These are phyloP conservation scores for Grammomys surdaster DNA, from an alignment of 2,113 vertebrate genomes.

Conservation along the genomic window DNA sequence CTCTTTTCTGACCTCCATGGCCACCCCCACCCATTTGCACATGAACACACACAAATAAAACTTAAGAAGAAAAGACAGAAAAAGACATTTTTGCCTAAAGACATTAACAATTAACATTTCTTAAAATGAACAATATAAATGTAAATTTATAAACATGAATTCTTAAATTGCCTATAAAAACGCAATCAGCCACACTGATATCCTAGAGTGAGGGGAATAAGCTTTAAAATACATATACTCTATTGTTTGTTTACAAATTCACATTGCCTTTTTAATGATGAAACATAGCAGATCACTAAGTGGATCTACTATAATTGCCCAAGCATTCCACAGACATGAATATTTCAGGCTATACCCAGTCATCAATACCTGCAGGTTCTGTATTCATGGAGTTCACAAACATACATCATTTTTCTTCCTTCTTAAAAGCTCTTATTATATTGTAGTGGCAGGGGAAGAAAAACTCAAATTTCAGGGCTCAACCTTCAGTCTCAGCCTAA, in stretches of 20 bases:
- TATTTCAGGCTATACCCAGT: neutral
- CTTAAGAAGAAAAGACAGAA: neutral
- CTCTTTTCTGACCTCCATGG: neutral
- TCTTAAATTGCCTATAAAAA: constrained; percentile 19
- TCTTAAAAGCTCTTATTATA: neutral
- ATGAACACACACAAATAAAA: neutral
- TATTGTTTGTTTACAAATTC: neutral
- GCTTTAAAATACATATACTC: neutral
- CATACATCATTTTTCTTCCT: neutral
- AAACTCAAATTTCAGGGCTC: neutral
- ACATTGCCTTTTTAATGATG: neutral
- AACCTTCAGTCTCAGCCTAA: neutral
- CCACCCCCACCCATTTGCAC: neutral
- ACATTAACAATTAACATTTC: neutral
- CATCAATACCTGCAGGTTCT: neutral
- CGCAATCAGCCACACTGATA: neutral
- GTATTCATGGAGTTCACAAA: neutral
- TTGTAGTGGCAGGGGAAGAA: neutral
- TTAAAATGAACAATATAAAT: neutral
- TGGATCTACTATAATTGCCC: neutral
- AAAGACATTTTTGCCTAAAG: neutral
- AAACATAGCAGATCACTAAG: neutral
- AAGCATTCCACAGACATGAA: neutral
- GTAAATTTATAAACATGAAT: neutral
- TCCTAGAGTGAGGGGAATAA: neutral